These are phyloP conservation scores for Perca fluviatilis DNA, from an alignment of 2,113 vertebrate species.

Conservation along the genomic window DNA sequence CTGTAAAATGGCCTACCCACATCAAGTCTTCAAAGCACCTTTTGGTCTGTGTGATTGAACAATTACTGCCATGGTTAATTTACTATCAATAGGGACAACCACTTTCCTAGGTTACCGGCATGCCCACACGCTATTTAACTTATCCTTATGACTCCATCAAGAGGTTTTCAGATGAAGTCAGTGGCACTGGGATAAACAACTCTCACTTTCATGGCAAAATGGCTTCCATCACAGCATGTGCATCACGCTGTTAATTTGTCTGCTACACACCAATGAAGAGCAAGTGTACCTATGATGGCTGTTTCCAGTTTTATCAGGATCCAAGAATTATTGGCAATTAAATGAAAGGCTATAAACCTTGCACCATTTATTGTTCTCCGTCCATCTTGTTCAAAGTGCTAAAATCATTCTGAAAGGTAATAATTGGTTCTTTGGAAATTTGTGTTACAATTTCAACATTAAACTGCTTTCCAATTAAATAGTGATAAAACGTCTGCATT, in stretches of 20 bases:
- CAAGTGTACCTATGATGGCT: constrained; percentile 66
- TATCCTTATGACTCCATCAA: constrained; percentile 70
- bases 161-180: constrained; percentile 73
- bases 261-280: constrained; percentile 65
- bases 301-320: constrained; percentile 66
- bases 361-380: constrained; percentile 39
- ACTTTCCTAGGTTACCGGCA: constrained; percentile 66
- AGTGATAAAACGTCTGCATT: background rate
- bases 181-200: constrained; percentile 78
- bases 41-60: constrained; percentile 77
- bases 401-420: constrained; percentile 67
- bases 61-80: constrained; percentile 84
- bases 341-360: constrained; percentile 55
- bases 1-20: constrained; percentile 60
- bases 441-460: constrained; percentile 53
- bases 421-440: constrained; percentile 64
- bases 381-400: constrained; percentile 49
- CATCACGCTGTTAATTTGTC: constrained; percentile 74
- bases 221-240: constrained; percentile 78
- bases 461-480: constrained; percentile 34
- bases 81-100: constrained; percentile 56
- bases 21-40: constrained; percentile 65
- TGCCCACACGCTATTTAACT: constrained; percentile 58
- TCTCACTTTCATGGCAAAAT: constrained; percentile 83
- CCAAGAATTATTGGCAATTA: constrained; percentile 61